Conservation (phyloP, 2,888 invertebrate genomes). For the Seira musarum region DNA sequence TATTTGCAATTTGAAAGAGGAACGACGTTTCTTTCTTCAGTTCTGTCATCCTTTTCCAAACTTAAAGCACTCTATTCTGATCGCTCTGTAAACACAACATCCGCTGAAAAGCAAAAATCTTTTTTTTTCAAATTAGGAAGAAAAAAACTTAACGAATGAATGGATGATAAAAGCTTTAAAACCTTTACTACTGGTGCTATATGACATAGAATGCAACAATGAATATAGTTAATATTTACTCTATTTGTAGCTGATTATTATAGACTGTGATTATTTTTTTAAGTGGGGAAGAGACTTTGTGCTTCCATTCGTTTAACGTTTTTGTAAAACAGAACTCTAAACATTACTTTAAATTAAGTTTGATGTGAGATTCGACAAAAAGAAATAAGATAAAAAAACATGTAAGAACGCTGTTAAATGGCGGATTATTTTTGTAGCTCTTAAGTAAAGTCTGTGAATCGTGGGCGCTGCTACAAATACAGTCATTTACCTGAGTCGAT, state of each 20-base stretch:
- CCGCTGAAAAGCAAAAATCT: background rate
- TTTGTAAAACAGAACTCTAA: background rate
- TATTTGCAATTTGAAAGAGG: background rate
- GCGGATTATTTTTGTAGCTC: background rate
- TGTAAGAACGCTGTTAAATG: too few species aligned
- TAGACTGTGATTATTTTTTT: background rate
- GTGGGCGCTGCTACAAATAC: constrained; percentile 31
- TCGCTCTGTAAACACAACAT: background rate
- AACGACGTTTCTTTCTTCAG: background rate
- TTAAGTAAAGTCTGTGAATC: constrained; percentile 15
- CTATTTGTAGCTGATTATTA: too few species aligned
- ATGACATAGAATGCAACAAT: too few species aligned
- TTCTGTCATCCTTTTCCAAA: background rate
- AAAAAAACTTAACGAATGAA: too few species aligned
- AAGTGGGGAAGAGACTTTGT: background rate
- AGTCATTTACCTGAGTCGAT: background rate
- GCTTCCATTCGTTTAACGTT: background rate
- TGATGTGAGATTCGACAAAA: too few species aligned
- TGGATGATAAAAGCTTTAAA: too few species aligned
- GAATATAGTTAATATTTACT: background rate
- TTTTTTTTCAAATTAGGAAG: background rate
- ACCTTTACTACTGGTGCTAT: too few species aligned
- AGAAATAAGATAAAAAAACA: background rate
- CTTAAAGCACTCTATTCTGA: too few species aligned
- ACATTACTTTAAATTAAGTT: too few species aligned